Evolutionary conservation across 2,888 invertebrate species (phyloP).

Genomic region (Unio delphinus): DNA sequence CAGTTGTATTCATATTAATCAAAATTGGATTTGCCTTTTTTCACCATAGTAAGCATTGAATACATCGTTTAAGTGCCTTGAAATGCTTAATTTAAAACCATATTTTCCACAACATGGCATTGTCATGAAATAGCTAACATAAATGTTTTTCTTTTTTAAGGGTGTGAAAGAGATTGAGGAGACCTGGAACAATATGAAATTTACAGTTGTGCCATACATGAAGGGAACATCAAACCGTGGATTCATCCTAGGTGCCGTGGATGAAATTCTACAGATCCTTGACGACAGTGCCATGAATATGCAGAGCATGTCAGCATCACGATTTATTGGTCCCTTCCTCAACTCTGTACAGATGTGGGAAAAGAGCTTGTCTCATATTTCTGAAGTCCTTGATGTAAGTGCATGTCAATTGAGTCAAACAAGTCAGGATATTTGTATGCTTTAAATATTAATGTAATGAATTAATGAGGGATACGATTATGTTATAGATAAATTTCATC

Average conservation of each 20-base stretch:
- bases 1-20: no score
- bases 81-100: no score
- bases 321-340: conserved; percentile 91
- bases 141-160: conserved; percentile 27
- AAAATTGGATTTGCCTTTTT: no score
- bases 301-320: conserved; percentile 82
- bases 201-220: conserved; percentile 71
- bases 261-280: conserved; percentile 85
- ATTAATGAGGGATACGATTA: no score
- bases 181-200: conserved; percentile 72
- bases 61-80: no score
- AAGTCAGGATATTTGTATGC: no score
- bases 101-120: no score
- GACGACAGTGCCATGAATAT: conserved; percentile 93
- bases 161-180: conserved; percentile 88
- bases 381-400: conserved; percentile 85
- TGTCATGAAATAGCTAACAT: neutral
- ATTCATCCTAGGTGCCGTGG: conserved; percentile 84
- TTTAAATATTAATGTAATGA: no score
- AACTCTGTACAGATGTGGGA: conserved; percentile 89
- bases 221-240: conserved; percentile 84
- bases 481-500: no score
- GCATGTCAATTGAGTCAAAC: neutral
- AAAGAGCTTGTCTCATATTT: conserved; percentile 82
- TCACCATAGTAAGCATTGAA: no score